These are phyloP conservation scores for Otis tarda DNA, from an alignment of 2,113 vertebrate genomes.

Conservation along the genomic window DNA sequence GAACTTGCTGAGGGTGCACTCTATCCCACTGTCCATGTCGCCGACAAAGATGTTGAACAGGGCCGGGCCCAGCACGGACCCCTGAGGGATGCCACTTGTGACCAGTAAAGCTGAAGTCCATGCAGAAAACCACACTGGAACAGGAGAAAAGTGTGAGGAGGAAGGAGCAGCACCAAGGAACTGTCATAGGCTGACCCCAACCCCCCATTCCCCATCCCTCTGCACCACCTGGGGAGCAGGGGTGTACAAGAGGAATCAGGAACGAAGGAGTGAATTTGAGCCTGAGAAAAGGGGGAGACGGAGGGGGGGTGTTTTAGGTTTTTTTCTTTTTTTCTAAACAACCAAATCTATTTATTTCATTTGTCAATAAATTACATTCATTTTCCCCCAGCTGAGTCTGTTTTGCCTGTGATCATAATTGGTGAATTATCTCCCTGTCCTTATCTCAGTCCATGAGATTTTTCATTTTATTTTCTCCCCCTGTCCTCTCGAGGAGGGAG, in stretches of 20 bases:
- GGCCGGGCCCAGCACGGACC: no score
- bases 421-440: no score
- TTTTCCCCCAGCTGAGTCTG: no score
- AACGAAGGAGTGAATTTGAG: not conserved
- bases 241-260: not conserved
- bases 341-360: no score
- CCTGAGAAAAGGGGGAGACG: not conserved
- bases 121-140: not conserved
- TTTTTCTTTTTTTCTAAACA: no score
- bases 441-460: not conserved
- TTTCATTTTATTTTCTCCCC: not conserved
- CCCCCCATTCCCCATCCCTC: not conserved
- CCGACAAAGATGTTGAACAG: no score
- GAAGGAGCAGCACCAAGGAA: not conserved
- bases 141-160: not conserved
- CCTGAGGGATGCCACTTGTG: no score
- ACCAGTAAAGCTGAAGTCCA: not conserved
- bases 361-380: no score
- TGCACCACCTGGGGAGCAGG: not conserved
- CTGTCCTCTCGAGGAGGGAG: not conserved
- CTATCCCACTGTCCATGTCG: no score
- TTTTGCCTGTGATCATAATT: no score
- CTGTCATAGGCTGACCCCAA: not conserved
- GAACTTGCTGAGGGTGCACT: no score
- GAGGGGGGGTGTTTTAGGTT: not conserved